Percentiles rank a stretch among this genome's conserved stretches.
Conservation (phyloP, 2,113 vertebrate species). For the Tichodroma muraria region DNA sequence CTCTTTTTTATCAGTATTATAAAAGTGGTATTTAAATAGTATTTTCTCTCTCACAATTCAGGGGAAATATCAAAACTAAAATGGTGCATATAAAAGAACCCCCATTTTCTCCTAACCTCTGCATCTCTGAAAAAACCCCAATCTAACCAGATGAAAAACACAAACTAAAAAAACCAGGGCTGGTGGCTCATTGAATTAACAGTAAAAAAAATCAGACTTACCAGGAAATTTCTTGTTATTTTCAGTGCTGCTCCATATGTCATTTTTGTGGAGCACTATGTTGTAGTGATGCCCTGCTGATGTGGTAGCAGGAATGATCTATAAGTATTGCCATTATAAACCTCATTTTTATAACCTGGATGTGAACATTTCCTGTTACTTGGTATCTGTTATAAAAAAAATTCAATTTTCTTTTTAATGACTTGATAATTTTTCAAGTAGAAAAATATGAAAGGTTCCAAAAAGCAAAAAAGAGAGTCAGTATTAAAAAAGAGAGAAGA, state of each 20-base stretch:
- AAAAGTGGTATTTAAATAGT: conserved; percentile 13
- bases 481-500: not conserved
- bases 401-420: conserved; percentile 7
- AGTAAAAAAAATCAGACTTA: not conserved
- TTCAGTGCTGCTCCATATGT: not conserved
- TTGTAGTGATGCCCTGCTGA: conserved; percentile 31
- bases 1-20: not conserved
- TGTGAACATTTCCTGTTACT: not conserved
- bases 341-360: conserved; percentile 5
- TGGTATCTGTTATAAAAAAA: not conserved
- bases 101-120: not conserved
- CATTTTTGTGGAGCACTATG: conserved; percentile 58
- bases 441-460: not conserved
- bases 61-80: conserved; percentile 15
- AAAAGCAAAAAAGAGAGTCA: not conserved
- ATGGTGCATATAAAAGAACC: not conserved
- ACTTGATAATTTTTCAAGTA: not conserved
- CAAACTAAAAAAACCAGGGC: not conserved
- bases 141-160: not conserved
- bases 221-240: conserved; percentile 6
- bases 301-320: not conserved
- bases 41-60: not conserved
- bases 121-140: not conserved
- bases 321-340: conserved; percentile 20
- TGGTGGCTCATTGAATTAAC: conserved; percentile 19